Conservation (phyloP, 1,140 invertebrate species). For the Diuraphis noxia region DNA sequence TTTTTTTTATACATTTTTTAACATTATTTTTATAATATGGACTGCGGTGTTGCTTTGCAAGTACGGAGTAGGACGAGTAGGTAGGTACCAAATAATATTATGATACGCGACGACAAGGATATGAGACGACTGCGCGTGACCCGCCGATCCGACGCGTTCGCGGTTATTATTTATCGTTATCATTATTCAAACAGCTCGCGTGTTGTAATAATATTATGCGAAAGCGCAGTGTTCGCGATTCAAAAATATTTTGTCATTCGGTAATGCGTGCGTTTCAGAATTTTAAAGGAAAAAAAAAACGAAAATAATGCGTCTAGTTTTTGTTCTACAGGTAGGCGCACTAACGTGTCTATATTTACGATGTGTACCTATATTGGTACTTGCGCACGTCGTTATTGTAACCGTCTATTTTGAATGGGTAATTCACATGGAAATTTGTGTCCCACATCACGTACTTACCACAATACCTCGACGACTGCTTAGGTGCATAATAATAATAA, state of each 20-base stretch:
- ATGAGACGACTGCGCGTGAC: no score
- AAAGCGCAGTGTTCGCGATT: not conserved
- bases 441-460: constrained; percentile 1
- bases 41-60: no score
- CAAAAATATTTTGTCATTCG: not conserved
- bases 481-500: not conserved
- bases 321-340: not conserved
- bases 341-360: not conserved
- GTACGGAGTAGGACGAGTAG: not conserved
- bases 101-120: not conserved
- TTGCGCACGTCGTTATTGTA: not conserved
- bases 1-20: no score
- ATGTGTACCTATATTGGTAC: no score
- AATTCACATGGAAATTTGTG: not conserved
- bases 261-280: not conserved
- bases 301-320: not conserved
- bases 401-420: not conserved
- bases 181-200: not conserved
- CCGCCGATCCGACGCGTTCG: not conserved
- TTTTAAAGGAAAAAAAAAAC: not conserved
- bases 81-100: not conserved
- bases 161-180: constrained; percentile 15
- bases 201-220: not conserved
- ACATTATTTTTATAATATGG: no score
- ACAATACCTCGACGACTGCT: not conserved